These are phyloP conservation scores for Triplophysa dalaica DNA, from an alignment of 2,113 vertebrate species.

Conservation along the genomic window DNA sequence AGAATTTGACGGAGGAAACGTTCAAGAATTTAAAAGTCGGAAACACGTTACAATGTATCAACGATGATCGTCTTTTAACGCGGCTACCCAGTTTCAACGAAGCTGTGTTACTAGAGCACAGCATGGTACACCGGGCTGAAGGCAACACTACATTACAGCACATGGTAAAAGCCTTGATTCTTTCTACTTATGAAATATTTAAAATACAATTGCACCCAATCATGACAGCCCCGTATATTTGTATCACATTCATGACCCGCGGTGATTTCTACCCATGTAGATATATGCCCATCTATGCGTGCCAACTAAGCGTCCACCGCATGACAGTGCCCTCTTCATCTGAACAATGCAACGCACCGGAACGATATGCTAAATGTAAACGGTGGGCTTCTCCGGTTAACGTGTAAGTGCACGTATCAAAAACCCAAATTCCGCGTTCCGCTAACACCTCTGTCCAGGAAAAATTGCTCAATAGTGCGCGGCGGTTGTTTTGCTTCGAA, in stretches of 20 bases:
- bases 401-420: not conserved
- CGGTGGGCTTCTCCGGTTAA: constrained; percentile 32
- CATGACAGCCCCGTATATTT: not conserved
- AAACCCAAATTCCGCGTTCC: constrained; percentile 42
- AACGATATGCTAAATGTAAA: constrained; percentile 10
- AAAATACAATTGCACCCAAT: not conserved
- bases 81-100: not conserved
- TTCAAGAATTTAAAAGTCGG: not conserved
- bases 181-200: not conserved
- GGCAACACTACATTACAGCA: constrained; percentile 11
- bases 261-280: constrained; percentile 3
- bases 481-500: constrained; percentile 28
- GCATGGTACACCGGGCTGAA: not conserved
- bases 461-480: constrained; percentile 12
- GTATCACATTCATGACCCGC: not conserved
- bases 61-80: not conserved
- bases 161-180: constrained; percentile 29
- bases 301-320: constrained; percentile 32
- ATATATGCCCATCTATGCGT: constrained; percentile 10
- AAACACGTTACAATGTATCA: not conserved
- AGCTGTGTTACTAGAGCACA: constrained; percentile 1
- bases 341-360: constrained; percentile 9
- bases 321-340: constrained; percentile 38
- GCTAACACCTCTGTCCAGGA: constrained; percentile 30
- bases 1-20: not conserved